These are phyloP conservation scores for Etia nguti DNA, from an alignment of 2,113 vertebrate genomes.

Conservation along the genomic window DNA sequence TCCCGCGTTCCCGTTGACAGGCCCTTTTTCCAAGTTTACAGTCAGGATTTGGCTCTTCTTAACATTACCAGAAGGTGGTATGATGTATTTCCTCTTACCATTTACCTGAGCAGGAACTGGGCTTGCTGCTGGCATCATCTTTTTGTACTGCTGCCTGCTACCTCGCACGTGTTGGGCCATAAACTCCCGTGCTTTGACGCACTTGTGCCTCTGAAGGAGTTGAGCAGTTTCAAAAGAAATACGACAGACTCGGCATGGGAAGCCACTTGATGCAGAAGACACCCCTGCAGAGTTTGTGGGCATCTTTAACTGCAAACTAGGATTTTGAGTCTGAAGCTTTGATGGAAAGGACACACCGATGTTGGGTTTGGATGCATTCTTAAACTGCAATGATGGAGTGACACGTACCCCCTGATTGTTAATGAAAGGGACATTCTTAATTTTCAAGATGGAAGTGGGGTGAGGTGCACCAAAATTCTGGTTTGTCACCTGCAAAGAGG, in stretches of 20 bases:
- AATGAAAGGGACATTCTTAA: neutral
- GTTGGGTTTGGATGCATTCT: neutral
- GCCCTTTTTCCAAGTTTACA: neutral
- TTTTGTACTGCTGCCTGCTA: conserved; percentile 10
- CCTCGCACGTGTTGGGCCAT: conserved; percentile 33
- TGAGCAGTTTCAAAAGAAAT: conserved; percentile 46
- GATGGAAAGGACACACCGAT: neutral
- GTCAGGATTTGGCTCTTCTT: neutral
- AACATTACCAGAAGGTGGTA: neutral
- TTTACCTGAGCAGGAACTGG: conserved; percentile 22
- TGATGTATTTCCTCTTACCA: neutral
- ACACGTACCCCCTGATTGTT: neutral
- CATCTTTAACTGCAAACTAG: neutral
- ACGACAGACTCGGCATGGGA: conserved; percentile 54
- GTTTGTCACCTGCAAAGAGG: neutral
- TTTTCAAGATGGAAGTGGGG: neutral
- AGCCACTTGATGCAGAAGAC: neutral
- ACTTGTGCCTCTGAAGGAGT: conserved; percentile 67
- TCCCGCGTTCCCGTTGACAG: neutral
- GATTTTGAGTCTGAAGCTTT: neutral
- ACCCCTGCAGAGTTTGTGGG: neutral
- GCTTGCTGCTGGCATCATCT: neutral
- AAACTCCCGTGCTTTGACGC: conserved; percentile 48
- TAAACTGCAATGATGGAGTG: neutral
- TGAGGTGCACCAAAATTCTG: neutral